These are phyloP conservation scores for Lepidochitona cinerea DNA, from an alignment of 2,888 invertebrate genomes.

Conservation along the genomic window DNA sequence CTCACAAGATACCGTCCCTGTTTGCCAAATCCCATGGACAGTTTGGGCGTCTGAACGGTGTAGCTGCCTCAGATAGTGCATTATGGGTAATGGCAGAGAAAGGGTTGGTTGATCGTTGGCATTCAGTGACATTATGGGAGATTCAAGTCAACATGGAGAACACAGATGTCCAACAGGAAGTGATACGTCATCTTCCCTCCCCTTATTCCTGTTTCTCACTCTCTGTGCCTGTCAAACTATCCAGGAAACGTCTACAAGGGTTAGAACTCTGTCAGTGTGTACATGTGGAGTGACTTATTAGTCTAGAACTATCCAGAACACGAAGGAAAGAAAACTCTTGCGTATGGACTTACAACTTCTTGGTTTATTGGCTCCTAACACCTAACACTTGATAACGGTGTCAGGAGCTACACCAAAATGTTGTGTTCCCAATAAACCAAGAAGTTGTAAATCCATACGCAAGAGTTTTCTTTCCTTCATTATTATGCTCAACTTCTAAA, in stretches of 20 bases:
- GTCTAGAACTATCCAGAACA: too few species aligned
- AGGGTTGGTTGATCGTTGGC: not conserved
- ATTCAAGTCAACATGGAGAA: not conserved
- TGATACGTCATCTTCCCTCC: not conserved
- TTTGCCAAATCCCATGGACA: not conserved
- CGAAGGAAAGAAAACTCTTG: too few species aligned
- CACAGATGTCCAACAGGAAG: not conserved
- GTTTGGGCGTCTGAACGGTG: not conserved
- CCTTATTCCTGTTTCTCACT: not conserved
- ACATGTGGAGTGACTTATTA: not conserved
- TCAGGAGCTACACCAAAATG: too few species aligned
- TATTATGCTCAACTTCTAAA: too few species aligned
- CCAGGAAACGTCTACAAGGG: not conserved
- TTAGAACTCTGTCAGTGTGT: not conserved
- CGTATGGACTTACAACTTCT: too few species aligned
- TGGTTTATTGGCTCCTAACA: too few species aligned
- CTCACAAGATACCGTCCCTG: not conserved
- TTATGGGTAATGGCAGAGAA: not conserved
- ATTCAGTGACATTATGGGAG: slow-evolving; percentile 1
- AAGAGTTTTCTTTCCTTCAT: too few species aligned
- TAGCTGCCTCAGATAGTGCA: not conserved
- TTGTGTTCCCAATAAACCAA: too few species aligned
- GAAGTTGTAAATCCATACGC: too few species aligned
- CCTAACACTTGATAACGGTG: too few species aligned
- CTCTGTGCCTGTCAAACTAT: not conserved